A percentile compares a stretch with the other conserved stretches of the same genome.
Evolutionary conservation across 2,797 vertebrate genomes (phyloP).

Genomic region (Bucorvus abyssinicus): DNA sequence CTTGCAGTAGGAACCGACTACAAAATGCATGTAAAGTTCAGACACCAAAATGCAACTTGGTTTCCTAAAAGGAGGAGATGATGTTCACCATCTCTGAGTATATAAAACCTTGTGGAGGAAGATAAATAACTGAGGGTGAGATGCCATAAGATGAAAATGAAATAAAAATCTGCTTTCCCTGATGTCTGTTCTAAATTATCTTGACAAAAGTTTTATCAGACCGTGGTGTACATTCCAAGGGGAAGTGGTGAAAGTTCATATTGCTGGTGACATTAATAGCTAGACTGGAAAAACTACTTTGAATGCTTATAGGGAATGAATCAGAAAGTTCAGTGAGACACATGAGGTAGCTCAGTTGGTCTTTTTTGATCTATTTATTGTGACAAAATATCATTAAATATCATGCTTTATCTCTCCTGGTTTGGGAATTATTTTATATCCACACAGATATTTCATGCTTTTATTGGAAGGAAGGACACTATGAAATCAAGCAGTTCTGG

Average conservation of each 20-base stretch:
- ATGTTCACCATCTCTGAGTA: neutral
- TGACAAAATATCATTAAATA: conserved; percentile 1
- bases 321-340: neutral
- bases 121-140: neutral
- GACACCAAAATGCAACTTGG: neutral
- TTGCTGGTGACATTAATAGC: neutral
- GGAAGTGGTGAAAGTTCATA: neutral
- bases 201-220: conserved; percentile 20
- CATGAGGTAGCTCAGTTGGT: neutral
- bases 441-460: neutral
- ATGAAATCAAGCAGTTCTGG: neutral
- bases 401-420: neutral
- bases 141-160: neutral
- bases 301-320: neutral
- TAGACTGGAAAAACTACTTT: neutral
- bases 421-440: neutral
- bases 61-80: neutral
- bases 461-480: neutral
- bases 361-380: neutral
- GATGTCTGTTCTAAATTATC: conserved; percentile 7
- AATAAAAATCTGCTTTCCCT: neutral
- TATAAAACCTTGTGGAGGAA: neutral
- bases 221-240: neutral
- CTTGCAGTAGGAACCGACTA: neutral
- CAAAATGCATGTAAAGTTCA: neutral